Conservation (phyloP, 2,888 invertebrate species). For the Eupeodes latifasciatus region DNA sequence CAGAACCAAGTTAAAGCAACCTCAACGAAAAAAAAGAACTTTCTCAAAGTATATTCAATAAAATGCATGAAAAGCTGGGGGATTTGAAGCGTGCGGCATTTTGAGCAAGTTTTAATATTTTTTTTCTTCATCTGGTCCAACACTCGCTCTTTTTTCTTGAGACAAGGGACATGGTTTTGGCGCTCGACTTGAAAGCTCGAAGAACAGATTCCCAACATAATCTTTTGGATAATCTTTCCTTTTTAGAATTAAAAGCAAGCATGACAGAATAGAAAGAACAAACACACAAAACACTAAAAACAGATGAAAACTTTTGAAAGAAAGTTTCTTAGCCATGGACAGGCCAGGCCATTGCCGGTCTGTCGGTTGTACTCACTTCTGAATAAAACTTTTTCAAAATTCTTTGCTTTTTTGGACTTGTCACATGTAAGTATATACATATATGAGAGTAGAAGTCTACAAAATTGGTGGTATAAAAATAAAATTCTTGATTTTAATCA, state of each 20-base stretch:
- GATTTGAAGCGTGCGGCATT: constrained; percentile 61
- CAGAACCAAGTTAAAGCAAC: constrained; percentile 18
- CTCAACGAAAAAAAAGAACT: constrained; percentile 19
- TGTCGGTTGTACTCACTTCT: constrained; percentile 61
- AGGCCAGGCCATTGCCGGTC: constrained; percentile 19
- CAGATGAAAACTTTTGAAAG: constrained; percentile 54
- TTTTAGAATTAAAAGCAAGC: constrained; percentile 42
- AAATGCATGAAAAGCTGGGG: constrained; percentile 47
- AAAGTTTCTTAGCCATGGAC: constrained; percentile 47
- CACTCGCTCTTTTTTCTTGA: background rate
- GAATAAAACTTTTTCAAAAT: constrained; percentile 62
- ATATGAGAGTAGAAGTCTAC: too few relatives aligned
- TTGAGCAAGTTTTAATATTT: constrained; percentile 30
- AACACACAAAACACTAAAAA: background rate
- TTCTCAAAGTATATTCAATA: constrained; percentile 67
- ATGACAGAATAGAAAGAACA: background rate
- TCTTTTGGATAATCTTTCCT: constrained; percentile 70
- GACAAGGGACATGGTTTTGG: background rate
- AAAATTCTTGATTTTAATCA: constrained; percentile 5
- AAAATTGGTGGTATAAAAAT: background rate
- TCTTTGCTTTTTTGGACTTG: constrained; percentile 28
- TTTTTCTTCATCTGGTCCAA: constrained; percentile 2
- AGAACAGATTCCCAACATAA: constrained; percentile 64
- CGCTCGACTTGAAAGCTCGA: constrained; percentile 21
- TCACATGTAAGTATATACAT: background rate